These are phyloP conservation scores for Diabrotica virgifera DNA, from an alignment of 1,140 invertebrate genomes.

Conservation along the genomic window DNA sequence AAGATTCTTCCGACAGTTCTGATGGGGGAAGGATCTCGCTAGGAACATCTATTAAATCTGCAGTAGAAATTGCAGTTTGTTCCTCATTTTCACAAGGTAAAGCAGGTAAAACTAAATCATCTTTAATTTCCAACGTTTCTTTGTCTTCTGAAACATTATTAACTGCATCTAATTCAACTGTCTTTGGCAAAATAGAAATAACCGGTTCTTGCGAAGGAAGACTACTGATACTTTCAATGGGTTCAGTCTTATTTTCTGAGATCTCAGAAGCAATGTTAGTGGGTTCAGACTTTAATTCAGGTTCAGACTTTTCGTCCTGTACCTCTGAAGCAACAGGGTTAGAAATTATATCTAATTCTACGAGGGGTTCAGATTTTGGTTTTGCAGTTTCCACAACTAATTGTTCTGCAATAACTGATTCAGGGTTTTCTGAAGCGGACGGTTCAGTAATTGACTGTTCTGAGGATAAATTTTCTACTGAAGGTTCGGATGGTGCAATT, in stretches of 20 bases:
- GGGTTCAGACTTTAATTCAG: constrained; percentile 1
- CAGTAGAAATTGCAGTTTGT: constrained; percentile 10
- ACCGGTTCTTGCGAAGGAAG: not conserved
- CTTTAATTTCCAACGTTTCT: too few species aligned
- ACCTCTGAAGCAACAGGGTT: not conserved
- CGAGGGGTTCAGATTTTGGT: constrained; percentile 5
- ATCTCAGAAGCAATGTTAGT: not conserved
- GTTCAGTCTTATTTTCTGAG: not conserved
- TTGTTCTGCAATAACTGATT: not conserved
- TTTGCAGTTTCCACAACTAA: not conserved
- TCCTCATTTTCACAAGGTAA: not conserved
- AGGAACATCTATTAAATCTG: not conserved
- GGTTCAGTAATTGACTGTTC: not conserved
- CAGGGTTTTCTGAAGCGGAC: not conserved
- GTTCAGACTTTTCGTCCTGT: not conserved
- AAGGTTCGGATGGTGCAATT: not conserved
- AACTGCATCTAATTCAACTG: not conserved
- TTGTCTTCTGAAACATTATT: constrained; percentile 10
- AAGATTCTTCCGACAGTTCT: constrained; percentile 6
- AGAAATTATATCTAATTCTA: not conserved
- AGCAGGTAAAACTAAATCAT: not conserved
- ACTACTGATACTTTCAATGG: not conserved
- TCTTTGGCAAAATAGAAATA: not conserved
- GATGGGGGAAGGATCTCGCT: too few species aligned
- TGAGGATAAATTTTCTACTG: not conserved